Percentiles rank a stretch among this genome's conserved stretches.
phyloP scores from a whole-genome alignment of 1,140 invertebrate species.

The Hylaeus volcanicus region DNA sequence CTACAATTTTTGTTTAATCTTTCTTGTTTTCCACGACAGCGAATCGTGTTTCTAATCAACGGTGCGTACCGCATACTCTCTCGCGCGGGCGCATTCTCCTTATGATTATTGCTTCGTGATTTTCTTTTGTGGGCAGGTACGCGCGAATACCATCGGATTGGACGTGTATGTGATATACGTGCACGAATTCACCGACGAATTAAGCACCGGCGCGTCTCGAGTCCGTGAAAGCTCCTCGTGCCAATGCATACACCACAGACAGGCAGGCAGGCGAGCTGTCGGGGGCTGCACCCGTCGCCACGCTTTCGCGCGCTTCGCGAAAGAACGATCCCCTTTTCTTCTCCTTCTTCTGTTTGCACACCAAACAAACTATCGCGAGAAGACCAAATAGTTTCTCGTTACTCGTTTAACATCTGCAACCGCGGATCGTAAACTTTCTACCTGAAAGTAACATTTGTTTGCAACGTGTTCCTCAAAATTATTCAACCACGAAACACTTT shows the following conservation, averaged over 20 bases:
- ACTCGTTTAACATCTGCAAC: neutral
- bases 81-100: neutral
- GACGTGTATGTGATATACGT: neutral
- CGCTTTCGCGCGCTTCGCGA: slow-evolving; percentile 42
- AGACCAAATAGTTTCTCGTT: neutral
- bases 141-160: neutral
- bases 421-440: too few relatives aligned
- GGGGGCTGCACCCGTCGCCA: slow-evolving; percentile 1
- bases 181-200: neutral
- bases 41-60: slow-evolving; percentile 26
- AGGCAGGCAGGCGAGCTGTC: slow-evolving; percentile 2
- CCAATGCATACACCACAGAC: neutral
- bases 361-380: too few relatives aligned
- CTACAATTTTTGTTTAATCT: neutral
- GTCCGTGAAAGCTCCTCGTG: slow-evolving; percentile 27
- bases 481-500: too few relatives aligned
- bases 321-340: slow-evolving; percentile 7
- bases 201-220: neutral
- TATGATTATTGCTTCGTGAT: neutral
- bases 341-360: too few relatives aligned
- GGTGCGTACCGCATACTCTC: neutral
- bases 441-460: too few relatives aligned
- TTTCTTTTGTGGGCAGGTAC: neutral
- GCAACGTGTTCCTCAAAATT: too few relatives aligned
- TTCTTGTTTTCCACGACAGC: neutral